Evolutionary conservation across 1,140 invertebrate genomes (phyloP).

Genomic region (Acyrthosiphon pisum): DNA sequence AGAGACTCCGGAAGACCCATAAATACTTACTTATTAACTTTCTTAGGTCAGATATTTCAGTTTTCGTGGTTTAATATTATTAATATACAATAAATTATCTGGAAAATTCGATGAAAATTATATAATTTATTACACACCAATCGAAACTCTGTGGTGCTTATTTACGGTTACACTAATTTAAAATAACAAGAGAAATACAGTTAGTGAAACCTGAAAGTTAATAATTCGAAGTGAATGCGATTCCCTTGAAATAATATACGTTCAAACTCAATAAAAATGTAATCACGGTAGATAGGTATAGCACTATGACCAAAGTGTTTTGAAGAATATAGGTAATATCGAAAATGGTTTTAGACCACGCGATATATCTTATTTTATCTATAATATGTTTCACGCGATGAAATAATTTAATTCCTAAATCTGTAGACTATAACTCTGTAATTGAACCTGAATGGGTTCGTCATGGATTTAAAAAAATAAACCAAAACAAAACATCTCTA

Average conservation of each 20-base stretch:
- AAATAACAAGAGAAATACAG: not conserved
- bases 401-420: not conserved
- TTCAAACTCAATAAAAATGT: not conserved
- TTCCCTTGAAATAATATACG: not conserved
- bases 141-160: not conserved
- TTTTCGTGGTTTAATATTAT: not conserved
- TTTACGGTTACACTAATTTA: not conserved
- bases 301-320: not conserved
- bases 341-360: not conserved
- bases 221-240: conserved; percentile 3
- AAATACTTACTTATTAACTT: not conserved
- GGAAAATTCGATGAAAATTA: not conserved
- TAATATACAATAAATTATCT: not conserved
- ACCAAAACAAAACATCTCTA: not conserved
- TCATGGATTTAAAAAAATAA: not conserved
- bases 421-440: conserved; percentile 10
- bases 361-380: not conserved
- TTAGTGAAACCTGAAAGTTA: not conserved
- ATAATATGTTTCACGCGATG: not conserved
- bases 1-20: not conserved
- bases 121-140: not conserved
- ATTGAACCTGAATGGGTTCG: not conserved
- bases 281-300: not conserved
- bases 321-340: not conserved
- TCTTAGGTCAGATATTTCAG: not conserved